Conservation (phyloP, 2,888 invertebrate species). For the Parnassius glacialis region DNA sequence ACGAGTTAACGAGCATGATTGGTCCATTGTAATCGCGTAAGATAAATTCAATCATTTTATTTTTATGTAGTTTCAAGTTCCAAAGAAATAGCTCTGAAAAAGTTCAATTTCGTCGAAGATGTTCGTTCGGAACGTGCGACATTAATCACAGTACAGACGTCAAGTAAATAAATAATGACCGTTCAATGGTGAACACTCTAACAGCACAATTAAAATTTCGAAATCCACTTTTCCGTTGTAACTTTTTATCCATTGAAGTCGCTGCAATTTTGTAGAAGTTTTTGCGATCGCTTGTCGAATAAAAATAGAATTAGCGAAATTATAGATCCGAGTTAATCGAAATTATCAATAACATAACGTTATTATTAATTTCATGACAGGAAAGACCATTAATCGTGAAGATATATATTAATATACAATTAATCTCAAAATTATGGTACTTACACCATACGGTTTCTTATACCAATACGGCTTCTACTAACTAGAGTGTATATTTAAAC, state of each 20-base stretch:
- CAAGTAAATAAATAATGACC: slow-evolving; percentile 34
- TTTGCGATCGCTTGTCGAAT: slow-evolving; percentile 44
- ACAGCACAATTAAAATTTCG: slow-evolving; percentile 51
- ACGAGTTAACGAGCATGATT: slow-evolving; percentile 11
- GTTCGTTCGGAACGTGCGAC: slow-evolving; percentile 35
- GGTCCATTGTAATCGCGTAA: slow-evolving; percentile 9
- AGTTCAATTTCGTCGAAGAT: slow-evolving; percentile 33
- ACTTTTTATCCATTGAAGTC: slow-evolving; percentile 40
- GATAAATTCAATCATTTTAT: slow-evolving; percentile 19
- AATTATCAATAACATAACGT: slow-evolving; percentile 20
- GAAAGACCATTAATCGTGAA: too few relatives aligned
- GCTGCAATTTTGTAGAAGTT: slow-evolving; percentile 44
- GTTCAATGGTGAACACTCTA: slow-evolving; percentile 27
- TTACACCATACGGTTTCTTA: too few relatives aligned
- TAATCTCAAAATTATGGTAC: too few relatives aligned
- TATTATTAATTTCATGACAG: slow-evolving; percentile 1
- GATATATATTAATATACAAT: too few relatives aligned
- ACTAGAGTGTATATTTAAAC: too few relatives aligned
- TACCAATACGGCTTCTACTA: too few relatives aligned
- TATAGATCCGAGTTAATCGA: slow-evolving; percentile 8
- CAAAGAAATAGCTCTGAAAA: slow-evolving; percentile 21
- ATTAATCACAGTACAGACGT: slow-evolving; percentile 43
- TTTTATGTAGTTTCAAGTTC: slow-evolving; percentile 11
- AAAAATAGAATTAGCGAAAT: slow-evolving; percentile 51
- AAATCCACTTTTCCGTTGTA: slow-evolving; percentile 46